These are phyloP conservation scores for Helarctos malayanus DNA, from an alignment of 2,797 vertebrate genomes.

Conservation along the genomic window DNA sequence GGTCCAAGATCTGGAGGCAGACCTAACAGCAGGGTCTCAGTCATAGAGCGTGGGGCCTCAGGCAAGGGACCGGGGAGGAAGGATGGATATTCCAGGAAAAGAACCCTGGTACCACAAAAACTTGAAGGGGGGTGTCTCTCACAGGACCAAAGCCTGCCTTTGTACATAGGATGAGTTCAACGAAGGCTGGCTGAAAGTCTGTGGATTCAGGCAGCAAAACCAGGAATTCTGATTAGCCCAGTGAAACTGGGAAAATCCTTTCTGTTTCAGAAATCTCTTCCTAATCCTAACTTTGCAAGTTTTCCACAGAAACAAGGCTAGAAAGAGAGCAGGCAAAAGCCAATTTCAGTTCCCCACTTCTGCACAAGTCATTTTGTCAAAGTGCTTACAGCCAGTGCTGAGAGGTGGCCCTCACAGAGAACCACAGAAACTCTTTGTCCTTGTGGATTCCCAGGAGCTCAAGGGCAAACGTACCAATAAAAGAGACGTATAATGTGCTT, in stretches of 20 bases:
- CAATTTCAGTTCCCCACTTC: background rate
- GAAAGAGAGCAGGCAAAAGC: background rate
- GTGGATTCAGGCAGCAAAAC: background rate
- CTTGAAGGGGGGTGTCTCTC: background rate
- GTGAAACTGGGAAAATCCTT: background rate
- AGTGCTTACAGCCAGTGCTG: background rate
- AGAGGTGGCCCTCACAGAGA: background rate
- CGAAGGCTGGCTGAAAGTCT: background rate
- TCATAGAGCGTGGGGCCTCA: background rate
- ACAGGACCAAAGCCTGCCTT: background rate
- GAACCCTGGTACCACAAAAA: background rate
- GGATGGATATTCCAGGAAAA: background rate
- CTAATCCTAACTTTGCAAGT: background rate
- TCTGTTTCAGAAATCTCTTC: slow-evolving; percentile 21
- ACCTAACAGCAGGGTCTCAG: background rate
- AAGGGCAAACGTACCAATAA: background rate
- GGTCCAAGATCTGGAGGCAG: background rate
- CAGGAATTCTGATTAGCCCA: background rate
- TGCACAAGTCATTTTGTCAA: background rate
- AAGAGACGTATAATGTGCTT: background rate
- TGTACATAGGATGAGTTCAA: background rate
- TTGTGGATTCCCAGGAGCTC: background rate
- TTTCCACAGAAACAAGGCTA: background rate
- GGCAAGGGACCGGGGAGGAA: rapidly evolving
- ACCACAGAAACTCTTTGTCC: background rate